phyloP scores from a whole-genome alignment of 1,140 invertebrate genomes.

The Cydia amplana region DNA sequence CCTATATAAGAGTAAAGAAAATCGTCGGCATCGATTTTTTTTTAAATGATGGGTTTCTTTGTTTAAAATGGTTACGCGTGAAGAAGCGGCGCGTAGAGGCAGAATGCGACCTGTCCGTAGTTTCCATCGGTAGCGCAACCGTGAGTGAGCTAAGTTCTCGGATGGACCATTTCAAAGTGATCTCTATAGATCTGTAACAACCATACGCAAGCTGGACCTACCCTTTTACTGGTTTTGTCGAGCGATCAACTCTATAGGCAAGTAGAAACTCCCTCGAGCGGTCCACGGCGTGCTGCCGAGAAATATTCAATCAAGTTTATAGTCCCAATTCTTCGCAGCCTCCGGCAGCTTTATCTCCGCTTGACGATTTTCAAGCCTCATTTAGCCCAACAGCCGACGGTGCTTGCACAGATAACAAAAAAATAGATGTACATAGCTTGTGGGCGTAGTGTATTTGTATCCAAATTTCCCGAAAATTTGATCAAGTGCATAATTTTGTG shows the following conservation, averaged over 20 bases:
- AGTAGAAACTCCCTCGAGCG: background rate
- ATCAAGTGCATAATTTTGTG: too few species aligned
- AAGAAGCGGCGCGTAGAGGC: too few species aligned
- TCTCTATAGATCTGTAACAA: background rate
- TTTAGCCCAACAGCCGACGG: conserved; percentile 36
- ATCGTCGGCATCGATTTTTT: too few species aligned
- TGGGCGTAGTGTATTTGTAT: too few species aligned
- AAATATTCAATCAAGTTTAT: conserved; percentile 54
- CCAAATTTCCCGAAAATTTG: too few species aligned
- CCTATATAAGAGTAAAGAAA: too few species aligned
- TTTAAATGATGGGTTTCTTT: too few species aligned
- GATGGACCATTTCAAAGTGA: too few species aligned
- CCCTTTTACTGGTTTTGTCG: background rate
- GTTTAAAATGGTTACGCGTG: too few species aligned
- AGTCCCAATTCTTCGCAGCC: conserved; percentile 38
- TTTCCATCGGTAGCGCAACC: too few species aligned
- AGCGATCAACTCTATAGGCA: background rate
- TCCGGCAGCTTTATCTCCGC: conserved; percentile 41
- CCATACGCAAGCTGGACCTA: background rate
- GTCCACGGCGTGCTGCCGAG: conserved; percentile 18
- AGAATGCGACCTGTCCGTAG: too few species aligned
- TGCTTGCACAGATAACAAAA: background rate
- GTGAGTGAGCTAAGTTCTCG: too few species aligned
- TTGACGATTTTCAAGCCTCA: conserved; percentile 42
- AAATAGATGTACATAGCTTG: background rate